These are phyloP conservation scores for Muscina levida DNA, from an alignment of 2,888 invertebrate species.

Conservation along the genomic window DNA sequence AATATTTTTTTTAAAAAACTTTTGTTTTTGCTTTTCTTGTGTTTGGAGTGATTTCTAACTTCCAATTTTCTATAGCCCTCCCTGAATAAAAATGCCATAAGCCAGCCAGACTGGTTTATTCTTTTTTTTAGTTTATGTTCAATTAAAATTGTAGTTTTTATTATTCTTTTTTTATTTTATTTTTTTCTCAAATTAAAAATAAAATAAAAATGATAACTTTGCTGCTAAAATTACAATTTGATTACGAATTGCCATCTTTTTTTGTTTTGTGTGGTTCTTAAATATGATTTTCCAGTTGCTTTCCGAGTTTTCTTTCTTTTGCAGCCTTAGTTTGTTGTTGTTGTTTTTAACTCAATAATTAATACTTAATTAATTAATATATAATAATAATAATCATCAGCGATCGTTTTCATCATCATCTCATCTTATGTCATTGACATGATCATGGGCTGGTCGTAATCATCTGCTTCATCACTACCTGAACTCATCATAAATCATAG, in stretches of 20 bases:
- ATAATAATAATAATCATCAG: constrained; percentile 49
- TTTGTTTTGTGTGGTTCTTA: constrained; percentile 40
- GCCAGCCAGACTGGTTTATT: too few species aligned
- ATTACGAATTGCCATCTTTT: constrained; percentile 35
- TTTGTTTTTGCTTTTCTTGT: too few species aligned
- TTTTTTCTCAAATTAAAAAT: constrained; percentile 61
- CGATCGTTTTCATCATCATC: constrained; percentile 32
- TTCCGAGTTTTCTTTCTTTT: constrained; percentile 47
- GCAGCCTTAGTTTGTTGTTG: constrained; percentile 57
- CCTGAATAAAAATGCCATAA: neutral
- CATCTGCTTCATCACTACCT: neutral
- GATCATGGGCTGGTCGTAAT: neutral
- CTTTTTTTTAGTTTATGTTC: constrained; percentile 58
- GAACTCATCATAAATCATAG: neutral
- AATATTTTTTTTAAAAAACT: too few species aligned
- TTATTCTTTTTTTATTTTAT: constrained; percentile 57
- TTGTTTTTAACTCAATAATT: constrained; percentile 58
- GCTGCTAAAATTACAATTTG: constrained; percentile 60
- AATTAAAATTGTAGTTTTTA: constrained; percentile 65
- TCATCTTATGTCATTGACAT: constrained; percentile 54
- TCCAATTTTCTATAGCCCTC: too few species aligned
- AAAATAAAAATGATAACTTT: constrained; percentile 54
- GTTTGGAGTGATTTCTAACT: too few species aligned
- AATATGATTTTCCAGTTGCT: constrained; percentile 23
- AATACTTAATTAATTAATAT: constrained; percentile 40